Conservation (phyloP, 2,888 invertebrate genomes). For the Gymnosoma rotundatum region DNA sequence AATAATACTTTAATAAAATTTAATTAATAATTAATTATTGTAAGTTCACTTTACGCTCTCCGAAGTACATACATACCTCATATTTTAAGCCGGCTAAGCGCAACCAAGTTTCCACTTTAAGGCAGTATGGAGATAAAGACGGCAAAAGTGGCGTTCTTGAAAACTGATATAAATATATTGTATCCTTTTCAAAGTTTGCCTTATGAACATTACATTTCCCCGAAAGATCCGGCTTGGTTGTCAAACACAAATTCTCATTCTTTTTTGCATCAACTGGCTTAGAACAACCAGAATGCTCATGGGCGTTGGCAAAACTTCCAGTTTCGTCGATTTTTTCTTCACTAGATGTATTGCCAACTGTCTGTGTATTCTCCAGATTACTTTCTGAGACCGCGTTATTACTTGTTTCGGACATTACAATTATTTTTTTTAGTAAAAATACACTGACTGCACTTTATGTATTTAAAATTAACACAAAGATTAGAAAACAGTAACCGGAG, state of each 20-base stretch:
- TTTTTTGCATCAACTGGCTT: constrained; percentile 81
- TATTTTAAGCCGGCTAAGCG: constrained; percentile 95
- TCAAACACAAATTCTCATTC: constrained; percentile 81
- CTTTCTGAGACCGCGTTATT: constrained; percentile 79
- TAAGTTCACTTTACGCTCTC: no score
- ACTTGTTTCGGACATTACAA: constrained; percentile 87
- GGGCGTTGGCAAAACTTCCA: constrained; percentile 78
- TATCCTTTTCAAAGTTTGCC: constrained; percentile 93
- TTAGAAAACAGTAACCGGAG: no score
- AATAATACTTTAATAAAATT: no score
- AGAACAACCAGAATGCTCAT: constrained; percentile 82
- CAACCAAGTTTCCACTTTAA: constrained; percentile 98
- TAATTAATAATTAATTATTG: no score
- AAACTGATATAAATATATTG: constrained; percentile 97
- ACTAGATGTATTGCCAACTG: constrained; percentile 75
- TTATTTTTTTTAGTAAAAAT: no score
- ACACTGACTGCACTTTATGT: no score
- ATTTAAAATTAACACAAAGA: no score
- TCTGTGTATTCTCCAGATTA: constrained; percentile 83
- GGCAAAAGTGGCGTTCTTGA: constrained; percentile 94
- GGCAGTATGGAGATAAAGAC: constrained; percentile 94
- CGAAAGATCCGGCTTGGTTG: constrained; percentile 85
- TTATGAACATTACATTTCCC: constrained; percentile 93
- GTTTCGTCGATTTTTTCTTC: constrained; percentile 77
- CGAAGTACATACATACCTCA: constrained; percentile 89